Percentiles rank a stretch among this genome's conserved stretches.
phyloP scores from a whole-genome alignment of 2,797 vertebrate species.

The Cuniculus paca region DNA sequence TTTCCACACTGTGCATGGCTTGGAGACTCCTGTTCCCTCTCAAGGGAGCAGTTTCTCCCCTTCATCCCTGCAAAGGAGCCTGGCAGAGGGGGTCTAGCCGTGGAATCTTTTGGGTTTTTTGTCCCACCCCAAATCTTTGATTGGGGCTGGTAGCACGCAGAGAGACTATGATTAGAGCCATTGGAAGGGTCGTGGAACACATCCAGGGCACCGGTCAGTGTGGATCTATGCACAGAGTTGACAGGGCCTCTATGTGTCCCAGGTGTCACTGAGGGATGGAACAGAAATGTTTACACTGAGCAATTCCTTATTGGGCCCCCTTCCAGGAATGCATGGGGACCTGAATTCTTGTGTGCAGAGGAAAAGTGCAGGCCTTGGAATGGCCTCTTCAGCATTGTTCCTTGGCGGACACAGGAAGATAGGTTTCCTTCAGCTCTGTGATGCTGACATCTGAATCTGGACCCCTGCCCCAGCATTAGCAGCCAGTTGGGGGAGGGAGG shows the following conservation, averaged over 20 bases:
- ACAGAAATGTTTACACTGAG: conserved; percentile 51
- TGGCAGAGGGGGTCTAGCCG: neutral
- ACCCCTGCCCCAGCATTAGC: conserved; percentile 13
- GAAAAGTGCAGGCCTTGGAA: conserved; percentile 75
- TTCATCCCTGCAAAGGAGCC: neutral
- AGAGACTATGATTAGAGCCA: neutral
- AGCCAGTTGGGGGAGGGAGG: neutral
- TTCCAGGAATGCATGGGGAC: conserved; percentile 65
- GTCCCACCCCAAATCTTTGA: neutral
- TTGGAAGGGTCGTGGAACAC: neutral
- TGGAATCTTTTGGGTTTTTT: neutral
- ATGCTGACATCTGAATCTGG: conserved; percentile 67
- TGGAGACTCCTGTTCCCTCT: neutral
- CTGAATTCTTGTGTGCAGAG: conserved; percentile 71
- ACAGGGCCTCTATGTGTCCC: neutral
- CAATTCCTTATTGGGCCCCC: conserved; percentile 36
- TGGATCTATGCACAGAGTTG: neutral
- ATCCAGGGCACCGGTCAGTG: neutral
- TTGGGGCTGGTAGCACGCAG: neutral
- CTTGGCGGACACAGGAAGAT: conserved; percentile 80
- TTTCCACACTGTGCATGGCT: neutral
- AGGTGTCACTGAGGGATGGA: neutral
- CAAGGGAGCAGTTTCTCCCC: neutral
- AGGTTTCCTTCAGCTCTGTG: conserved; percentile 72
- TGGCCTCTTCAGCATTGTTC: conserved; percentile 77